These are phyloP conservation scores for Amphipyra tragopoginis DNA, from an alignment of 2,888 invertebrate species.

Conservation along the genomic window DNA sequence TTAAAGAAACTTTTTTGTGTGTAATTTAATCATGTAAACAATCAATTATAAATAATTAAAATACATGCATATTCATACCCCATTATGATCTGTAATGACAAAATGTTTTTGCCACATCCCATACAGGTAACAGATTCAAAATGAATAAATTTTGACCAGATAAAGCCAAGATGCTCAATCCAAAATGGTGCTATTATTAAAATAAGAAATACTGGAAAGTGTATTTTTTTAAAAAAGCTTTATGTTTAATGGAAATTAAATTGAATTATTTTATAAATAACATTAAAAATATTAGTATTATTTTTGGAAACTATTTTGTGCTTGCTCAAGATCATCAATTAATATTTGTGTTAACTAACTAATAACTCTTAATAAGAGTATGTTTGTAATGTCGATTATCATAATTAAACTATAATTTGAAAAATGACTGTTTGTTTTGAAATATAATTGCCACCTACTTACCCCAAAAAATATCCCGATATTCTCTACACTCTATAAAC, in stretches of 20 bases:
- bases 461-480: not conserved
- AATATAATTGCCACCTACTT: not conserved
- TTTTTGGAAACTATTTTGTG: too few relatives aligned
- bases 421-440: not conserved
- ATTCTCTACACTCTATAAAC: conserved; percentile 72
- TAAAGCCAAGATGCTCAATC: conserved; percentile 70
- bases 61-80: too few relatives aligned
- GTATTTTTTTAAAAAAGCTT: too few relatives aligned
- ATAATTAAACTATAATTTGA: conserved; percentile 36
- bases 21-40: too few relatives aligned
- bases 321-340: conserved; percentile 15
- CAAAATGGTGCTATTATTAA: conserved; percentile 77
- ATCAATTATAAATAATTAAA: too few relatives aligned
- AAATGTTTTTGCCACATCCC: too few relatives aligned
- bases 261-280: too few relatives aligned
- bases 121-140: not conserved
- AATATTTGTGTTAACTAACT: conserved; percentile 13
- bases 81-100: too few relatives aligned
- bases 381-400: conserved; percentile 29
- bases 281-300: too few relatives aligned
- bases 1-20: too few relatives aligned
- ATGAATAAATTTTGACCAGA: conserved; percentile 30
- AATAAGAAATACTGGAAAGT: conserved; percentile 2
- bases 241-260: too few relatives aligned
- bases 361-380: conserved; percentile 5